These are phyloP conservation scores for Bimastos eiseni DNA, from an alignment of 2,888 invertebrate species.

Conservation along the genomic window DNA sequence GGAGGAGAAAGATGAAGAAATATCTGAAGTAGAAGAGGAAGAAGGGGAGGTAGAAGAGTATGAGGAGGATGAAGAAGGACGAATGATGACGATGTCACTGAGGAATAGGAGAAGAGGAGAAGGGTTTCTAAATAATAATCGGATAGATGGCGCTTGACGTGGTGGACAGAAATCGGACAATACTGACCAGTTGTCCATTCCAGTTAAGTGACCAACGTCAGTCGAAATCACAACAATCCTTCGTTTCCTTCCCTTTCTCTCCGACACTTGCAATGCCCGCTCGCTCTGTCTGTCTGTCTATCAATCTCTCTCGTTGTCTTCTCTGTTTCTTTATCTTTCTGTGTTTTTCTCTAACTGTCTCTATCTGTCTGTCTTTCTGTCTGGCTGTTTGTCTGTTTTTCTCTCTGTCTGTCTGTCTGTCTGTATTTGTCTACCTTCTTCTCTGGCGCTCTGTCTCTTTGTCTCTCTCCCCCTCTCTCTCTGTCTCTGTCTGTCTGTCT, in stretches of 20 bases:
- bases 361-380: not conserved
- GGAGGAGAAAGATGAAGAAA: no score
- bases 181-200: not conserved
- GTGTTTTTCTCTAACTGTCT: not conserved
- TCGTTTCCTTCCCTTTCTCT: not conserved
- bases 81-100: no score
- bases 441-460: no score
- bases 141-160: not conserved
- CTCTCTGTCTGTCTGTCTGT: no score
- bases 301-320: not conserved
- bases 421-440: no score
- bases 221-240: not conserved
- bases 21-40: no score
- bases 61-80: no score
- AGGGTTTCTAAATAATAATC: constrained; percentile 2
- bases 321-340: not conserved
- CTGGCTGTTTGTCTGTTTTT: not conserved
- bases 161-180: not conserved
- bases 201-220: not conserved
- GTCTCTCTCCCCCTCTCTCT: no score
- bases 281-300: no score
- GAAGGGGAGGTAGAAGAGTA: no score
- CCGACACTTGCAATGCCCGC: not conserved
- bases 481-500: no score
- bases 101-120: no score